A percentile compares a stretch with the other conserved stretches of the same genome.
These are phyloP conservation scores for Emydura subglobosa DNA, from an alignment of 2,113 vertebrate genomes.

Conservation along the genomic window DNA sequence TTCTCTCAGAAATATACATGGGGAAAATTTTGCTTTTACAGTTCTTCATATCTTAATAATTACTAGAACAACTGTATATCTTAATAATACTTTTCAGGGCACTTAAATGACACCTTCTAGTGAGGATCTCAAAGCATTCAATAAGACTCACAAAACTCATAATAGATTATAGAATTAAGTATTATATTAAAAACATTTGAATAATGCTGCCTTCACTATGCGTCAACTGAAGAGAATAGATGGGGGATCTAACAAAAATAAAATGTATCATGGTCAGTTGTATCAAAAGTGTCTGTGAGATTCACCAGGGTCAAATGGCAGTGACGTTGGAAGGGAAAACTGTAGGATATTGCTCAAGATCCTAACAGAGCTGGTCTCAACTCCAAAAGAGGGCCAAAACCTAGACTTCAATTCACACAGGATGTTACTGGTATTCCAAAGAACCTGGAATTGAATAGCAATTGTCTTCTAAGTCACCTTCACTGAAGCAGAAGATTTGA, in stretches of 20 bases:
- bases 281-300: not conserved
- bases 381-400: not conserved
- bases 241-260: not conserved
- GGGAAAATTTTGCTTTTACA: not conserved
- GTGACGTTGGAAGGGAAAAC: not conserved
- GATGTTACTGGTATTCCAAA: not conserved
- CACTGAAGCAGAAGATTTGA: not conserved
- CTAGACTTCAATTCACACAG: not conserved
- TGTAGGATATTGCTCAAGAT: not conserved
- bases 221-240: not conserved
- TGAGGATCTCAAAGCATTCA: not conserved
- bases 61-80: not conserved
- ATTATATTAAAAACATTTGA: rapidly evolving
- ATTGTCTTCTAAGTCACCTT: not conserved
- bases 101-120: not conserved
- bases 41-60: rapidly evolving
- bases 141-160: not conserved
- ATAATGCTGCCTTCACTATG: rapidly evolving
- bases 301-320: not conserved
- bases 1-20: not conserved
- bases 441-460: not conserved
- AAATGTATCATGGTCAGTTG: not conserved
- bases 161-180: rapidly evolving
- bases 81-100: not conserved
- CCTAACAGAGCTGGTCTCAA: not conserved